Conservation (phyloP, 53 echinoderm and acorn worm species). For the Zoroaster sp. region DNA sequence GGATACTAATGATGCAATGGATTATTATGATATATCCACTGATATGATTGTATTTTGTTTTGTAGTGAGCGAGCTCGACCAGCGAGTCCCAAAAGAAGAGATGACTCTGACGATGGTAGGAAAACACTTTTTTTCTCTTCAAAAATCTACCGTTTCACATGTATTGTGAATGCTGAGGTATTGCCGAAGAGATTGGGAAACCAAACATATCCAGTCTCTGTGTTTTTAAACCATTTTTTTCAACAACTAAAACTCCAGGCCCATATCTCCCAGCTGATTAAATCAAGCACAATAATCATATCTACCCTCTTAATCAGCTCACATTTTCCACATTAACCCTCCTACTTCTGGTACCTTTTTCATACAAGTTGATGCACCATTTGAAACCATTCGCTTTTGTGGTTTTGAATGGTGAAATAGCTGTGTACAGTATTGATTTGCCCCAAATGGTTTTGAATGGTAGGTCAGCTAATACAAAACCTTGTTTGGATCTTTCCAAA, state of each 20-base stretch:
- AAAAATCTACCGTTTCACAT: background rate
- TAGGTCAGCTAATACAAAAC: too few relatives aligned
- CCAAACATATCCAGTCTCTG: background rate
- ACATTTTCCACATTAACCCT: too few relatives aligned
- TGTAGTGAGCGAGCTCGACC: slow-evolving; percentile 54
- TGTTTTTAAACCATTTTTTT: background rate
- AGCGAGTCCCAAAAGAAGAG: slow-evolving; percentile 27
- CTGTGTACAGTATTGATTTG: too few relatives aligned
- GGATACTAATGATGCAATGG: background rate
- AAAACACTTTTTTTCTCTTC: background rate
- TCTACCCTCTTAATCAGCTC: too few relatives aligned
- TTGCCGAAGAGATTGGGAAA: background rate
- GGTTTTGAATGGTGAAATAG: too few relatives aligned
- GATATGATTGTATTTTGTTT: background rate
- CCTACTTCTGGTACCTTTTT: too few relatives aligned
- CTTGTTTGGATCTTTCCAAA: too few relatives aligned
- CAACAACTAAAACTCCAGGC: background rate
- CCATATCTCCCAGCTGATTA: background rate
- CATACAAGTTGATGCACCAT: too few relatives aligned
- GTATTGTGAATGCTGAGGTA: background rate
- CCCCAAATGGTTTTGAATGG: too few relatives aligned
- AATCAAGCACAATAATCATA: background rate
- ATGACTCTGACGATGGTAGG: slow-evolving; percentile 85
- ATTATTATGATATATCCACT: background rate
- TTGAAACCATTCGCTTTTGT: too few relatives aligned